A percentile compares a stretch with the other conserved stretches of the same genome.
These are phyloP conservation scores for Drosophila mayaguana DNA, from an alignment of 2,888 invertebrate genomes.

Conservation along the genomic window DNA sequence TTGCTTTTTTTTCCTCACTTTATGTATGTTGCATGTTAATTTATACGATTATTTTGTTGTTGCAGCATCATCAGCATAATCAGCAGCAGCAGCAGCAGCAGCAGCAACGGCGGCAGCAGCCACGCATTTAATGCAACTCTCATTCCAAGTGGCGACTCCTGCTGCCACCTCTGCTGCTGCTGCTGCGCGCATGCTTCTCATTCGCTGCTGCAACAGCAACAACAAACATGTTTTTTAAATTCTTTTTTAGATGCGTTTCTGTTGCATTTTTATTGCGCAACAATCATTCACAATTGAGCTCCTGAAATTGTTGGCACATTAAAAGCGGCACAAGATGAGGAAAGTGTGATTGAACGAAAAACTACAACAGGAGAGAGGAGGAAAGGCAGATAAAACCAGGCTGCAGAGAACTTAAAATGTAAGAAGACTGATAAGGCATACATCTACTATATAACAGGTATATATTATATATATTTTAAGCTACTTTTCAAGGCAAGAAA, in stretches of 20 bases:
- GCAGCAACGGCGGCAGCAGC: conserved; percentile 30
- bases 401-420: too few species aligned
- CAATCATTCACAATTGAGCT: conserved; percentile 37
- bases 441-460: too few species aligned
- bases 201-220: conserved; percentile 39
- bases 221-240: conserved; percentile 24
- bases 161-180: conserved; percentile 30
- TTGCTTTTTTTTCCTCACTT: conserved; percentile 20
- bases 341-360: too few species aligned
- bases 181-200: conserved; percentile 53
- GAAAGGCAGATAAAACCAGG: neutral
- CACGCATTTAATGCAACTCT: conserved; percentile 43
- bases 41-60: conserved; percentile 61
- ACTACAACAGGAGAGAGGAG: neutral
- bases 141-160: conserved; percentile 1
- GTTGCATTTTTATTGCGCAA: conserved; percentile 32
- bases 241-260: conserved; percentile 71
- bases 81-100: conserved; percentile 41
- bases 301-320: neutral
- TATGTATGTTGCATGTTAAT: conserved; percentile 53
- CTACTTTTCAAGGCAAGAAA: too few species aligned
- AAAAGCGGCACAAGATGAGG: neutral
- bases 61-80: conserved; percentile 69
- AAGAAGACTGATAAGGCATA: too few species aligned
- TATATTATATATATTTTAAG: too few species aligned